Evolutionary conservation across 2,888 invertebrate species (phyloP).

Genomic region (Ypsolopha scabrella): DNA sequence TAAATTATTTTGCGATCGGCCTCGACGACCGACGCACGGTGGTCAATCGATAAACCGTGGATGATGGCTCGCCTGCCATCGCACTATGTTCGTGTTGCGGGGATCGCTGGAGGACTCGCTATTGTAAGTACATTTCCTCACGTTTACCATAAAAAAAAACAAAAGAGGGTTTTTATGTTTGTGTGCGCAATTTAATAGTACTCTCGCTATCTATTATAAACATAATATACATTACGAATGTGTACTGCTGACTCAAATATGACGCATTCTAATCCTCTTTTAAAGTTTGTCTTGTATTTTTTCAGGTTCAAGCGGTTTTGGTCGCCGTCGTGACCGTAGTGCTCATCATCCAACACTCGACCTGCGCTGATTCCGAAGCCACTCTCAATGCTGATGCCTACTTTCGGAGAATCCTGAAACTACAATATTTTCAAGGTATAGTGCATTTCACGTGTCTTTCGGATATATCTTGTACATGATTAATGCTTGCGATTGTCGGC

Average conservation of each 20-base stretch:
- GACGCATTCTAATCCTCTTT: neutral
- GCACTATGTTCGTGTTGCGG: neutral
- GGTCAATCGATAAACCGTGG: neutral
- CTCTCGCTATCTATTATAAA: neutral
- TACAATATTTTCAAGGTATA: slow-evolving; percentile 1
- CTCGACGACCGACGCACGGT: neutral
- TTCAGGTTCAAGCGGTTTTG: neutral
- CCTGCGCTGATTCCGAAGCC: neutral
- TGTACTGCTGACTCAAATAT: neutral
- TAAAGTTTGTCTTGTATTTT: neutral
- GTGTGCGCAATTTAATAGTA: neutral
- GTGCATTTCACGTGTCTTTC: neutral
- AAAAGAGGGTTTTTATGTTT: no score
- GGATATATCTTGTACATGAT: no score
- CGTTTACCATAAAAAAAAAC: no score
- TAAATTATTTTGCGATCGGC: neutral
- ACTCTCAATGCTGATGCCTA: neutral
- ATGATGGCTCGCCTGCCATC: neutral
- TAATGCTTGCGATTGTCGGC: no score
- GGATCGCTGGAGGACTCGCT: neutral
- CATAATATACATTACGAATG: neutral
- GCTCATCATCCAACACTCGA: neutral
- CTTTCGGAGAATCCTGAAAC: neutral
- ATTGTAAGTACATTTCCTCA: neutral
- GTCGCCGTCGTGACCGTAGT: neutral